These are phyloP conservation scores for Euglossa dilemma DNA, from an alignment of 1,140 invertebrate species.

Conservation along the genomic window DNA sequence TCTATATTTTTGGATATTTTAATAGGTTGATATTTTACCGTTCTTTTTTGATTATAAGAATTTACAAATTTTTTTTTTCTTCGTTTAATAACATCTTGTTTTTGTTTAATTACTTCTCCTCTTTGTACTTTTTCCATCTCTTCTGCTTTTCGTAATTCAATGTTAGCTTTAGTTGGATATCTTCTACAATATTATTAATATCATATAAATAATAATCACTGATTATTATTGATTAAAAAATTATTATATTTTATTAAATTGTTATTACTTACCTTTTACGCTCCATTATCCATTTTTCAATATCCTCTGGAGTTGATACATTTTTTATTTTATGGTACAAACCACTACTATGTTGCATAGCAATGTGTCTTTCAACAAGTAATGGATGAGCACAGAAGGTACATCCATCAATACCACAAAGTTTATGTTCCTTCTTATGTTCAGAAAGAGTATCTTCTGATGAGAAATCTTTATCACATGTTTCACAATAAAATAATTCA, in stretches of 20 bases:
- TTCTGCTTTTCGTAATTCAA: slow-evolving; percentile 86
- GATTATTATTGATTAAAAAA: background rate
- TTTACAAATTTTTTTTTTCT: slow-evolving; percentile 35
- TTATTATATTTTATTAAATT: slow-evolving; percentile 9
- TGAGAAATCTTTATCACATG: slow-evolving; percentile 89
- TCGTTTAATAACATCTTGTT: slow-evolving; percentile 62
- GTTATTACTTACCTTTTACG: slow-evolving; percentile 84
- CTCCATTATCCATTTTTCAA: slow-evolving; percentile 91
- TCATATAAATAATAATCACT: background rate
- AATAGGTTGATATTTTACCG: slow-evolving; percentile 38
- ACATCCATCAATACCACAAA: slow-evolving; percentile 91
- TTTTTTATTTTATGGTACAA: slow-evolving; percentile 89
- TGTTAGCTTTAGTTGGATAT: slow-evolving; percentile 88
- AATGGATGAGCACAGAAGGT: slow-evolving; percentile 90
- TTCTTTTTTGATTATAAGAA: slow-evolving; percentile 53
- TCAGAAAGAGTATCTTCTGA: slow-evolving; percentile 83
- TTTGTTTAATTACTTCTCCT: slow-evolving; percentile 85
- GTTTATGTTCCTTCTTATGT: slow-evolving; percentile 88
- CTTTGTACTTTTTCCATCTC: slow-evolving; percentile 86
- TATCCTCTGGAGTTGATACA: slow-evolving; percentile 89
- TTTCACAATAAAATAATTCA: slow-evolving; percentile 85
- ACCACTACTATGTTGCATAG: slow-evolving; percentile 91
- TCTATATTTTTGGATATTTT: slow-evolving; percentile 6
- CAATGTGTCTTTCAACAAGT: slow-evolving; percentile 90
- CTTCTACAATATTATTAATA: slow-evolving; percentile 70